phyloP scores from a whole-genome alignment of 1,140 invertebrate genomes.

The Drosophila biarmipes region DNA sequence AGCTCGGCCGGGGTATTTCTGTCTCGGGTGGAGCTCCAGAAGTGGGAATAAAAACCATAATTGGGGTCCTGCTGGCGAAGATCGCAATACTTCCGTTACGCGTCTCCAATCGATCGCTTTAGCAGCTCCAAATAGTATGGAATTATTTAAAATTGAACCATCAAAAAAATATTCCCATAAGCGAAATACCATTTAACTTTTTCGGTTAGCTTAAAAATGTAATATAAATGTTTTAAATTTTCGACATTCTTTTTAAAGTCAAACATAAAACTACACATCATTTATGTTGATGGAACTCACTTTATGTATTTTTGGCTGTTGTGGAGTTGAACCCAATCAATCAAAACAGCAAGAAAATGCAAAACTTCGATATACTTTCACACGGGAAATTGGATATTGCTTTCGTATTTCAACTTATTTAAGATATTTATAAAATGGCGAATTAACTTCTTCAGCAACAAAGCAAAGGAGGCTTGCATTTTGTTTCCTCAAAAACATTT shows the following conservation, averaged over 20 bases:
- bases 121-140: conserved; percentile 45
- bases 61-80: conserved; percentile 41
- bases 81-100: conserved; percentile 43
- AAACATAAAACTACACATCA: not conserved
- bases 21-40: conserved; percentile 7
- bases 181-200: conserved; percentile 2
- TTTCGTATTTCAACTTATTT: not conserved
- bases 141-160: conserved; percentile 21
- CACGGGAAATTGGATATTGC: too few relatives aligned
- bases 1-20: conserved; percentile 21
- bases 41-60: conserved; percentile 32
- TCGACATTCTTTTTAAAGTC: conserved; percentile 1
- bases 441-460: not conserved
- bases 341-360: not conserved
- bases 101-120: conserved; percentile 44
- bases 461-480: not conserved
- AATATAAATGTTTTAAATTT: not conserved
- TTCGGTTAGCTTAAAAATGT: not conserved
- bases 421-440: too few relatives aligned
- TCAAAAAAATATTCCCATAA: conserved; percentile 21
- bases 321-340: not conserved
- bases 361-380: not conserved
- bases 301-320: not conserved
- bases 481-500: not conserved
- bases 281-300: not conserved